phyloP scores from a whole-genome alignment of 2,888 invertebrate species.

The Sympetrum striolatum region DNA sequence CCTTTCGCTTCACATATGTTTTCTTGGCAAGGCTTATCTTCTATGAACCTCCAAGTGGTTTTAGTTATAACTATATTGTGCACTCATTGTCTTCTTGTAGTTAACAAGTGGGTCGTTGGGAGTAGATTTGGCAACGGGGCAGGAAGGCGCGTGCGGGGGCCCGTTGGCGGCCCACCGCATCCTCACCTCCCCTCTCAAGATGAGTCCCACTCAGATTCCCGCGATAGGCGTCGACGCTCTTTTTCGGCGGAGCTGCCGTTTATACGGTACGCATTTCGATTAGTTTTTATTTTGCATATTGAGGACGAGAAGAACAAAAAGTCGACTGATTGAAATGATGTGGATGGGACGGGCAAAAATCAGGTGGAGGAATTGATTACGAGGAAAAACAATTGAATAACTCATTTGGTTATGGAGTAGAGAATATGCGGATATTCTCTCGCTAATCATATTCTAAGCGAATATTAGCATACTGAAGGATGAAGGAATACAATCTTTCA shows the following conservation, averaged over 20 bases:
- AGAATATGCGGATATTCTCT: too few species aligned
- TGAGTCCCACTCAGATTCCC: not conserved
- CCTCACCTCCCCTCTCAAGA: not conserved
- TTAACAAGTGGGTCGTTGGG: not conserved
- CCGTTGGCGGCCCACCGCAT: not conserved
- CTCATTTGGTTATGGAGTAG: too few species aligned
- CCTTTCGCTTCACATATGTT: too few species aligned
- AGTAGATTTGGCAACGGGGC: not conserved
- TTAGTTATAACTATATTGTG: too few species aligned
- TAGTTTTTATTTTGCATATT: not conserved
- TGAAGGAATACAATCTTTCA: too few species aligned
- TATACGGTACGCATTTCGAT: not conserved
- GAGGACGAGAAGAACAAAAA: not conserved
- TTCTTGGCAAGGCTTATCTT: too few species aligned
- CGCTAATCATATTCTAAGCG: too few species aligned
- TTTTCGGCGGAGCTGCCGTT: not conserved
- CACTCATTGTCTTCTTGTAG: too few species aligned
- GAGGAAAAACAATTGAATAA: not conserved
- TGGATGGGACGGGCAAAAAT: not conserved
- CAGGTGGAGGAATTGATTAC: not conserved
- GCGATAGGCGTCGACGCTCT: not conserved
- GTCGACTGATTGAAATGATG: not conserved
- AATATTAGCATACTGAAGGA: too few species aligned
- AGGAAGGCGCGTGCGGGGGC: not conserved
- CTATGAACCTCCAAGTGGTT: too few species aligned